Evolutionary conservation across 2,888 invertebrate genomes (phyloP).

Genomic region (Pollenia labialis): DNA sequence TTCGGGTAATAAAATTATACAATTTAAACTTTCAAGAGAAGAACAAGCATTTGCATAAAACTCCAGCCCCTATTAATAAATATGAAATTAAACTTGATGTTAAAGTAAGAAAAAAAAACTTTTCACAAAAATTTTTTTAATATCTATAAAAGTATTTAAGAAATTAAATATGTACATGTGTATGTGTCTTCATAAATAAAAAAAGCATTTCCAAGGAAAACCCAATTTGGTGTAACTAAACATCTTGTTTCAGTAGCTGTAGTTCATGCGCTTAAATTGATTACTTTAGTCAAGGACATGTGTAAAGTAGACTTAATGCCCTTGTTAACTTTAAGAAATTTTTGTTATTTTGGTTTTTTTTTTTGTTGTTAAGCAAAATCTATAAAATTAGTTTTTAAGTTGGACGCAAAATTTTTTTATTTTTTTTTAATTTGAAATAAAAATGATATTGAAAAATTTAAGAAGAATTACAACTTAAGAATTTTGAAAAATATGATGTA

Average conservation of each 20-base stretch:
- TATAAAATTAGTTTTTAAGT: background rate
- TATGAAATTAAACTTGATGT: slow-evolving; percentile 30
- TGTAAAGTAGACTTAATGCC: slow-evolving; percentile 10
- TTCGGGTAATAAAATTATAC: too few species aligned
- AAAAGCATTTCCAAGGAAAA: background rate
- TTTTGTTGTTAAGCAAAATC: background rate
- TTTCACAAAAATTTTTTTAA: background rate
- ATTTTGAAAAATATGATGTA: too few species aligned
- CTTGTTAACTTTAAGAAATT: background rate
- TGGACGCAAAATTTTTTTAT: background rate
- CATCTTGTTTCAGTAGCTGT: background rate
- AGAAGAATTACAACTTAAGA: too few species aligned
- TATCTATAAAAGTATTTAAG: background rate
- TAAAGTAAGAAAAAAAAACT: slow-evolving; percentile 18
- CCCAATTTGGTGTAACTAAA: slow-evolving; percentile 26
- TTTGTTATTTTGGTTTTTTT: background rate
- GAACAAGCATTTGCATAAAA: too few species aligned
- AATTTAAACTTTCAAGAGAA: too few species aligned
- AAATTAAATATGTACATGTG: background rate
- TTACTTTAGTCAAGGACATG: background rate
- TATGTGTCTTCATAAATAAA: background rate
- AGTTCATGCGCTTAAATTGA: background rate
- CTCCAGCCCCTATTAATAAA: background rate
- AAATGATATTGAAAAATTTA: too few species aligned
- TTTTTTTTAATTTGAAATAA: background rate